phyloP scores from a whole-genome alignment of 2,797 vertebrate genomes.

The Molossus alvarezi region DNA sequence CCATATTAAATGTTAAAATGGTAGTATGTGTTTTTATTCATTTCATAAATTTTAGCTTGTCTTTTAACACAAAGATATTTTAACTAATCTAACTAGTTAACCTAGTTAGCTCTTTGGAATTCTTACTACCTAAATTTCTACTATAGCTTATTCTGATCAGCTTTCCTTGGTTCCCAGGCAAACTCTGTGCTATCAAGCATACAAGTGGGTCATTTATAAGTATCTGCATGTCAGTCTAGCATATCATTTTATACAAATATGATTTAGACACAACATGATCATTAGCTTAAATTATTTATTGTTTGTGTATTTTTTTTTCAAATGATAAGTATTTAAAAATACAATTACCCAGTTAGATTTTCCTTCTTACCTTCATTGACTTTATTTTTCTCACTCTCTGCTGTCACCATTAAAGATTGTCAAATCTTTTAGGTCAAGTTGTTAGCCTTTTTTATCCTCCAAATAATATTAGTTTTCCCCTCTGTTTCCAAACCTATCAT shows the following conservation, averaged over 20 bases:
- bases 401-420: background rate
- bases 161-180: background rate
- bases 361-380: background rate
- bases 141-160: background rate
- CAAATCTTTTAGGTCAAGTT: background rate
- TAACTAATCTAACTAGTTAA: slow-evolving; percentile 26
- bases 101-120: background rate
- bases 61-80: slow-evolving; percentile 4
- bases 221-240: background rate
- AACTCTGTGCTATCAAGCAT: background rate
- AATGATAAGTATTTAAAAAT: background rate
- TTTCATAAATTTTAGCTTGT: background rate
- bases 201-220: background rate
- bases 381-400: slow-evolving; percentile 55
- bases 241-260: slow-evolving; percentile 23
- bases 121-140: background rate
- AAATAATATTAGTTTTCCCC: background rate
- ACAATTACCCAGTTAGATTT: background rate
- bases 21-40: background rate
- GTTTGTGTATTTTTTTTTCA: background rate
- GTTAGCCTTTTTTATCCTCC: background rate
- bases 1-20: slow-evolving; percentile 22
- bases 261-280: background rate
- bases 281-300: background rate
- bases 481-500: background rate